Base-by-base conservation (phyloP, 2,888 invertebrate genomes). In the Crossocerus cetratus region DNA sequence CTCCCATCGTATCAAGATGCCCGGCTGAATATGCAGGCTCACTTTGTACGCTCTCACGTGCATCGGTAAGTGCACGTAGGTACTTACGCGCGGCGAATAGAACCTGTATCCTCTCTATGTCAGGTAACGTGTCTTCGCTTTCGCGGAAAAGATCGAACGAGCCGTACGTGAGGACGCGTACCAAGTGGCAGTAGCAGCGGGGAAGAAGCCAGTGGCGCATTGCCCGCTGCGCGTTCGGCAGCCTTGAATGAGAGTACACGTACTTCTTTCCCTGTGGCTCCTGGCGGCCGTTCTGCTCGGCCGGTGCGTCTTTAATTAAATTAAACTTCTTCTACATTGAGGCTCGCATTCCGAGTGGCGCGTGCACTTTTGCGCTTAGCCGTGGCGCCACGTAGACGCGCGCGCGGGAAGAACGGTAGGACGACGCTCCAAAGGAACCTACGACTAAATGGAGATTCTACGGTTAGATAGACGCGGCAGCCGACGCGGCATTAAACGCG, bases 121-220 rank as follows among this genome's bases (percentile, higher is more conserved):
- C 83, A 82, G 81, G 76, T 83, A 82, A 81, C 84, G 81, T 80
- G 83, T 77, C 84, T 83, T 76, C 72, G 81, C 83, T 82, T 88
- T 88, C 88, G 88, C 86, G 84, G 88, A 88, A 88, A 86, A 83
- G 86, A 85, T 84, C 86, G 86, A 86, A 83, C 84, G 83, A 86
- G 83, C 69, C 67, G 83, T 85, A 88, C 88, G 87, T 88, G 87
- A 85, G 86, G 85, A 86, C 86, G 85, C 84, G 84, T 84, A 83
- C 82, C 79, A 86, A 86, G 80, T 72, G 72, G 32, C 32, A 32
- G 32, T 8, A 32, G 32, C 8, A 32, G 32, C 32, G 32, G 32
- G 8, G 0, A 32, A 32, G 76, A 54, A 49, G 61, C 63, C 66
- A 56, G 57, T 22, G 61, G 43, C 53, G 57, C 32, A 32, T 32